Base-by-base conservation (phyloP, 2,888 invertebrate genomes). In the Dynastes hyllus region DNA sequence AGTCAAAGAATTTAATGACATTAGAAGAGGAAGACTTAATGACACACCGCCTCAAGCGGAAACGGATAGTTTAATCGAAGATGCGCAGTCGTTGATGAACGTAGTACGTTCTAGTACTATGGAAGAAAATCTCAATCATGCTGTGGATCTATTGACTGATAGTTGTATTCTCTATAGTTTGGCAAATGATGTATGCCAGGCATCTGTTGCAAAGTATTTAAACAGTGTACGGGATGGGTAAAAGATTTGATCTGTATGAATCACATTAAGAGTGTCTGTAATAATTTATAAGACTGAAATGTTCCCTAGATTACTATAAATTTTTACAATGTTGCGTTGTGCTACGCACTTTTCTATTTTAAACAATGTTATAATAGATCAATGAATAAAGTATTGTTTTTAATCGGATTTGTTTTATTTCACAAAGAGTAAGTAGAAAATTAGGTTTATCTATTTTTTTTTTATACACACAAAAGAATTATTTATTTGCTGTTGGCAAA, bases 81-180 rank as follows among this genome's bases (percentile, higher is more conserved):
- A 51, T 13, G 55, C 58, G 6, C 37, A 71, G 2, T 51, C 45
- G 45, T 69, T 58, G 9, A n/a, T 71, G 32, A 53, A 40, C 3
- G 75, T 65, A n/a, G 27, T 77, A 13, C n/a, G 58, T 45, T 27
- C 32, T 45, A 55, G 53, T 58, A 22, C 32, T 40, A 65, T 58
- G 51, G 75, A 80, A 40, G 66, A 69, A 16, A 81, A 81, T 69
- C 37, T 83, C 13, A 70, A 51, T 40, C 63, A 82, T 9, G 81
- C 80, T n/a, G 83, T 84, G 40, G 85, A 87, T 63, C 81, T 89
- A 9, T 82, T 89, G 45, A 85, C 86, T 66, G 85, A 88, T 73
- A 86, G 88, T 3, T 86, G 87, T 5, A 79, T 87, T 40, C 81
- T 89, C 29, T 89, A 89, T 80, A 87, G 88, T 75, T 84, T 87